Evolutionary conservation across 1,140 invertebrate genomes (phyloP), one percentile per base, ranked within the genome.

Genomic region (Orussus abietinus): DNA sequence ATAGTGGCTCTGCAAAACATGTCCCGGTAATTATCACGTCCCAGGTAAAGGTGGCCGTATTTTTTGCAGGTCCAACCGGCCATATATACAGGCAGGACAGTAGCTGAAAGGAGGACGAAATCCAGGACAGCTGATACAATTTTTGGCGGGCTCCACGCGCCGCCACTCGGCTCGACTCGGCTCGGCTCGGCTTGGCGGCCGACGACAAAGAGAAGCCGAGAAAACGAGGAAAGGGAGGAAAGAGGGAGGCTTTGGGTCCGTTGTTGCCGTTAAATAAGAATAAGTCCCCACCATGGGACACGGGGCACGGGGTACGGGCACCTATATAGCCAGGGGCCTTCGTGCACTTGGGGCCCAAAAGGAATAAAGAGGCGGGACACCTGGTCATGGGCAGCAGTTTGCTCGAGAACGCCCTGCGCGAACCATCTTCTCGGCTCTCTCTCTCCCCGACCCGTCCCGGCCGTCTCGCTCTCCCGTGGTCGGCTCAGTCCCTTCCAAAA

Each of bases 111-210:
- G 13, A 25, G 44, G 37, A 40, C 38, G 41, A 62, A 61, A 58
- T 67, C 46, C 60, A 61, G 60, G 66, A 67, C 66, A 70, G 69
- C 66, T 69, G 69, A 70, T 70, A 66, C 51, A 66, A 46, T 62
- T 72, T 70, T 72, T 66, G 69, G 65, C 65, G 68, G 66, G 62
- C 35, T 60, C 47, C 29, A 32, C 30, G 36, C 37, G 34, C 38
- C 22, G 6, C n/a, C n/a, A n/a, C n/a, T n/a, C n/a, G n/a, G n/a
- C n/a, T n/a, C n/a, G n/a, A n/a, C n/a, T n/a, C n/a, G n/a, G n/a
- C n/a, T n/a, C n/a, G n/a, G n/a, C n/a, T n/a, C n/a, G 22, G 45
- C 47, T 40, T 46, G 35, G 34, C 29, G 4, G 14, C 19, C 30
- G 28, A 38, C 28, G 11, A 47, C 39, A 48, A 47, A 51, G 53